These are phyloP conservation scores for Gymnothorax javanicus DNA, from an alignment of 2,797 vertebrate genomes.

Conservation along the genomic window DNA sequence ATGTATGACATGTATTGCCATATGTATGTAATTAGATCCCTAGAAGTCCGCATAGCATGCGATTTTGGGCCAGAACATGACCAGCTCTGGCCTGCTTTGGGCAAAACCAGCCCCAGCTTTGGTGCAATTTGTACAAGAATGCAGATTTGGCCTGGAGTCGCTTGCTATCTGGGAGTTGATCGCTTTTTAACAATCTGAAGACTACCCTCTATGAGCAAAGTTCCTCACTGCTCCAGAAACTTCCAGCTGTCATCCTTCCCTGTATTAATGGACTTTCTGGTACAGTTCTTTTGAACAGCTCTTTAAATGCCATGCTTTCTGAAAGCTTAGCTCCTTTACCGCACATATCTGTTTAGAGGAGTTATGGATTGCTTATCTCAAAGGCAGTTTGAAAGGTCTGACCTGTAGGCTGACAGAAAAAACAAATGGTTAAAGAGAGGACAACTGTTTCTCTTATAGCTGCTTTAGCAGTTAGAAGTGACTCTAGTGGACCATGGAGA, in stretches of 20 bases:
- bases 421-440: slow-evolving; percentile 46
- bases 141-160: too few species aligned
- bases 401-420: slow-evolving; percentile 48
- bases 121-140: too few species aligned
- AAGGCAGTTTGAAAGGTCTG: slow-evolving; percentile 32
- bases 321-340: not conserved
- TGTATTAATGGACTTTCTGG: not conserved
- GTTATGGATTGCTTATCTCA: slow-evolving; percentile 29
- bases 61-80: too few species aligned
- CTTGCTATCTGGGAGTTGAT: too few species aligned
- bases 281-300: slow-evolving; percentile 14
- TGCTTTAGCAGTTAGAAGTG: slow-evolving; percentile 55
- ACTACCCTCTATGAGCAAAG: not conserved
- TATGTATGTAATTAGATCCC: not conserved
- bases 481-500: slow-evolving; percentile 64
- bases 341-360: not conserved
- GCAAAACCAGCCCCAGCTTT: too few species aligned
- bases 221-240: not conserved
- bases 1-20: not conserved
- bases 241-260: not conserved
- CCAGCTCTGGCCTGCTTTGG: too few species aligned
- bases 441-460: slow-evolving; percentile 63
- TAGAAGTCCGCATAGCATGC: not conserved
- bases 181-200: not conserved
- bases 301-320: not conserved